Base-by-base conservation (phyloP, 1,140 invertebrate genomes). In the Ostrea denselamellosa region DNA sequence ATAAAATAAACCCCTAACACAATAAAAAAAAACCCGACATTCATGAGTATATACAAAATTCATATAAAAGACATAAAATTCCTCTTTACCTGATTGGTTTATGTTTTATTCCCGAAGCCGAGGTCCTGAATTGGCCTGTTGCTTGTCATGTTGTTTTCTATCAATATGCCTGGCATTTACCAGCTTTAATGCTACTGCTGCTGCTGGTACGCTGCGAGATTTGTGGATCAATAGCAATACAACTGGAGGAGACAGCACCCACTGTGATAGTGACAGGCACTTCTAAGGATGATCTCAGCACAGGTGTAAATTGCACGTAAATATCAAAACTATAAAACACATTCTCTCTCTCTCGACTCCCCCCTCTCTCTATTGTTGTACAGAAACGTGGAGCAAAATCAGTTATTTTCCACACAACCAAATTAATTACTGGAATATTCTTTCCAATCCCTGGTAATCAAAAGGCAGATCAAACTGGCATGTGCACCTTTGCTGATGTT, bases 121-220 rank as follows among this genome's bases (percentile, higher is more conserved):
- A 5, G 68, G 68, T 77, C 14, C 68, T 28, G 68, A 77, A 28
- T 34, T 25, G 25, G 68, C 68, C 68, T 77, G 68, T 77, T 77
- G 68, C 68, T 77, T 28, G 25, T 77, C 68, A 77, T 77, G 22
- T 25, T 77, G 68, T 77, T 77, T n/a, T 25, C 65, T 71, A 71
- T 71, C 65, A 71, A 71, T 71, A 17, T 14, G 22, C 28, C 68
- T 77, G 68, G 68, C 25, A 25, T 77, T 77, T 77, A 77, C 22
- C 68, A 25, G 25, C 22, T 34, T 77, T 25, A 28, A 22, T 77
- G 68, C 68, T 28, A 22, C 8, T 28, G 68, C 68, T 77, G 22
- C 22, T 77, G 58, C 10, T 12, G 10, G 68, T 34, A 77, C 28
- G 68, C n/a, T n/a, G n/a, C 28, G 68, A 25, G 68, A 77, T 77